phyloP scores from a whole-genome alignment of 1,140 invertebrate genomes.

The Pseudachorutes palmiensis region DNA sequence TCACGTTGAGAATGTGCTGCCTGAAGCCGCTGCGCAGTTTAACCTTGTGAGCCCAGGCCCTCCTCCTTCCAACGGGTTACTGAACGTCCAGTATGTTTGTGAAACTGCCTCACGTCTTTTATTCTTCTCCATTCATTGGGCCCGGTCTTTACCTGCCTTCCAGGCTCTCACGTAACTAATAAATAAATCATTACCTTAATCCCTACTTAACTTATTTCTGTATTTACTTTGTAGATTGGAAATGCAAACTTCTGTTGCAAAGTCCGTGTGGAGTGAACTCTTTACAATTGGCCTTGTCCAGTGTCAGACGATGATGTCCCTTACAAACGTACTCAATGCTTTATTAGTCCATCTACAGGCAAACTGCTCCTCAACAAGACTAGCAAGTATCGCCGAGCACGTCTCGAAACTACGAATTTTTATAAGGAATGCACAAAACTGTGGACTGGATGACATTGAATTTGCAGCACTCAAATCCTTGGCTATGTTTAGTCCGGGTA shows the following conservation, averaged over 20 bases:
- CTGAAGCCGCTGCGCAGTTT: conserved; percentile 62
- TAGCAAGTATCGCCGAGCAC: conserved; percentile 53
- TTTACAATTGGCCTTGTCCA: conserved; percentile 87
- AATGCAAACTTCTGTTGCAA: conserved; percentile 68
- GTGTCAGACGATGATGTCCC: conserved; percentile 67
- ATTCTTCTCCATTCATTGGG: conserved; percentile 82
- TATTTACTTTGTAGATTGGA: conserved; percentile 56
- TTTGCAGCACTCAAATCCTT: conserved; percentile 85
- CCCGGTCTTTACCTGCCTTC: conserved; percentile 71
- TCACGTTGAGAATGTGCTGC: conserved; percentile 42
- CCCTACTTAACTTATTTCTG: background rate
- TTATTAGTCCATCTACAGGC: conserved; percentile 59
- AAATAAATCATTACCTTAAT: background rate
- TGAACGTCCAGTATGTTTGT: conserved; percentile 53
- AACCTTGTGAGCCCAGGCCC: conserved; percentile 72
- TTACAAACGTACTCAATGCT: conserved; percentile 71
- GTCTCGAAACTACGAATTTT: conserved; percentile 75
- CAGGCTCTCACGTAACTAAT: conserved; percentile 59
- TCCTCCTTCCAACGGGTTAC: conserved; percentile 48
- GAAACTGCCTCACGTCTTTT: conserved; percentile 81
- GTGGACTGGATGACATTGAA: conserved; percentile 72
- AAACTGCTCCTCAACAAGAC: conserved; percentile 22
- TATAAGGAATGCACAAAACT: conserved; percentile 61
- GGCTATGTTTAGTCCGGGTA: conserved; percentile 66
- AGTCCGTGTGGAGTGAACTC: conserved; percentile 75